Conservation (phyloP, 2,797 vertebrate genomes). For the Xerus rutilus region DNA sequence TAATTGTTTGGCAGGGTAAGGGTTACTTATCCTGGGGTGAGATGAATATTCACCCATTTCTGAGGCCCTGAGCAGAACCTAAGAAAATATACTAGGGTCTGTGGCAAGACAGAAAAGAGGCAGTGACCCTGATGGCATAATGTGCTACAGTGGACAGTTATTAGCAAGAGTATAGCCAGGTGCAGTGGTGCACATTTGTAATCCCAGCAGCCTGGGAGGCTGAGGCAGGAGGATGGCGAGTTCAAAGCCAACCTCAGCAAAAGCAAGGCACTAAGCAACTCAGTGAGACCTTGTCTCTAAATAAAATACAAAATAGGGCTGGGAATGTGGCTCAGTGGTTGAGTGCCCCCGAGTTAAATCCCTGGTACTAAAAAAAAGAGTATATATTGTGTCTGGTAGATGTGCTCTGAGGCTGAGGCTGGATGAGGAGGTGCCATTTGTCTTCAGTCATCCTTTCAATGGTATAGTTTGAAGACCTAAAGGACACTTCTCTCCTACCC, state of each 20-base stretch:
- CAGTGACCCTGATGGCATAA: background rate
- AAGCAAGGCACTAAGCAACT: no score
- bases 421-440: background rate
- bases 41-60: background rate
- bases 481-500: background rate
- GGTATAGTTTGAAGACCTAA: background rate
- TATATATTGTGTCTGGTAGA: background rate
- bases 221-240: no score
- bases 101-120: background rate
- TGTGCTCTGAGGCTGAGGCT: background rate
- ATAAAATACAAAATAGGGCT: no score
- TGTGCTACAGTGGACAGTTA: background rate
- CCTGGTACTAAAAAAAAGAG: background rate
- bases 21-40: background rate
- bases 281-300: no score
- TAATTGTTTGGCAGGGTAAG: conserved; percentile 12
- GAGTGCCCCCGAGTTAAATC: no score
- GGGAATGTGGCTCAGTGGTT: no score
- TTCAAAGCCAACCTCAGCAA: no score
- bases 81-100: background rate
- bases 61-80: background rate
- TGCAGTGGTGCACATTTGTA: no score
- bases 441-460: background rate
- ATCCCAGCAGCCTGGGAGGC: no score
- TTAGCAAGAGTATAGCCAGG: background rate